These are phyloP conservation scores for Saxidomus purpurata DNA, from an alignment of 1,140 invertebrate species.

Conservation along the genomic window DNA sequence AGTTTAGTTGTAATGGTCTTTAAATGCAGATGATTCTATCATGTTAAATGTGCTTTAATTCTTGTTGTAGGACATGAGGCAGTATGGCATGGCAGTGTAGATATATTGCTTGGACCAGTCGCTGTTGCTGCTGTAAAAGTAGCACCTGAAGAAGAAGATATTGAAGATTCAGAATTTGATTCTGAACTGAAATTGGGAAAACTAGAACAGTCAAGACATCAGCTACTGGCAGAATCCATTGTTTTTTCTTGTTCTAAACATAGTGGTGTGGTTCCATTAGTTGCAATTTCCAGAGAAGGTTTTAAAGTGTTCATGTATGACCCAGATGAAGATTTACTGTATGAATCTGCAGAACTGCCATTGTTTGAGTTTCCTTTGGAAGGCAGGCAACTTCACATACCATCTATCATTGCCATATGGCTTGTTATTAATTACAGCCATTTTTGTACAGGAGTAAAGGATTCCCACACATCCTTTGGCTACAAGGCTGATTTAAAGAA, in stretches of 20 bases:
- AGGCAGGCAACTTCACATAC: neutral
- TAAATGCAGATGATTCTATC: too few relatives aligned
- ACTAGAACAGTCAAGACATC: neutral
- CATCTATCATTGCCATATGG: neutral
- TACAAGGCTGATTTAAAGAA: slow-evolving; percentile 1
- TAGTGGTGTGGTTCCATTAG: neutral
- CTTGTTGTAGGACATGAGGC: neutral
- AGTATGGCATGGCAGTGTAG: too few relatives aligned
- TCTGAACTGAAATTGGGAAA: neutral
- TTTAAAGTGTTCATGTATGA: slow-evolving; percentile 41
- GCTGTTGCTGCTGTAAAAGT: neutral
- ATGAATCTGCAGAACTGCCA: neutral
- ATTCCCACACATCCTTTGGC: neutral
- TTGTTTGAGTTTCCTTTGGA: neutral
- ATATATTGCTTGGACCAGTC: slow-evolving; percentile 8
- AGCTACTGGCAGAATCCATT: neutral
- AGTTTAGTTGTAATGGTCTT: too few relatives aligned
- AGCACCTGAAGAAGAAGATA: neutral
- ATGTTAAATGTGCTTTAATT: neutral
- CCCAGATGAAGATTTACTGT: slow-evolving; percentile 1
- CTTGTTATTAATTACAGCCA: neutral
- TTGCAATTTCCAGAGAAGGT: neutral
- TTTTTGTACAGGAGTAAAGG: neutral
- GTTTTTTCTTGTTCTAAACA: neutral
- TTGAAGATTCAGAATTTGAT: neutral